Evolutionary conservation across 2,888 invertebrate genomes (phyloP), one percentile per base, ranked within the genome.

Genomic region (Ceriagrion tenellum): DNA sequence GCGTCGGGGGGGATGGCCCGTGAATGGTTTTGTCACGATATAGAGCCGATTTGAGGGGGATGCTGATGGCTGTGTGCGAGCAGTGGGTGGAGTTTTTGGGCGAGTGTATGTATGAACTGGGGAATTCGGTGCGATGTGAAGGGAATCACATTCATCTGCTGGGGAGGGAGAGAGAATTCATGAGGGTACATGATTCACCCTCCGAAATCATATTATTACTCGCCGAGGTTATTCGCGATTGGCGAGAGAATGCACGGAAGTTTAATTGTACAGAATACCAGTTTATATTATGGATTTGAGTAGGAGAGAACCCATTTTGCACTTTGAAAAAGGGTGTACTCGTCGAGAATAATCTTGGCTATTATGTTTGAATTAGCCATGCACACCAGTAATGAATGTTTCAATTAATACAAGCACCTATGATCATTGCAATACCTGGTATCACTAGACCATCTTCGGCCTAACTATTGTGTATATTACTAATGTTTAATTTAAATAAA

Each of bases 11-110:
- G 63, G 47, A 47, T 35, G 16, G 30, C 8, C 93, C 93, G 93
- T 93, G 93, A 63, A 93, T 69, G 93, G 55, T 69, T 93, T 93
- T 93, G 93, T 93, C 93, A 93, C 93, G 93, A 93, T 93, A 93
- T 93, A 63, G 69, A 93, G 93, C 74, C 91, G 81, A 81, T 81
- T 81, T 26, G 81, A 35, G 13, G 26, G 63, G 63, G 4, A 26
- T 26, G 69, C 69, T 40, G 55, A 13, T 20, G 55, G 18, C 6
- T 0, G 40, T 20, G 88, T 88, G 88, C 4, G 26, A 26, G 6
- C 2, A 55, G 13, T 10, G 55, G 88, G 12, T 55, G 89, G 12
- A 23, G 47, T 59, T 59, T 59, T 59, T 20, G 59, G 59, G 59
- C 12, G 59, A 20, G 59, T 59, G 59, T 59, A 59, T 89, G 26